Base-by-base conservation (phyloP, 2,888 invertebrate species). In the Amphipyra tragopoginis region DNA sequence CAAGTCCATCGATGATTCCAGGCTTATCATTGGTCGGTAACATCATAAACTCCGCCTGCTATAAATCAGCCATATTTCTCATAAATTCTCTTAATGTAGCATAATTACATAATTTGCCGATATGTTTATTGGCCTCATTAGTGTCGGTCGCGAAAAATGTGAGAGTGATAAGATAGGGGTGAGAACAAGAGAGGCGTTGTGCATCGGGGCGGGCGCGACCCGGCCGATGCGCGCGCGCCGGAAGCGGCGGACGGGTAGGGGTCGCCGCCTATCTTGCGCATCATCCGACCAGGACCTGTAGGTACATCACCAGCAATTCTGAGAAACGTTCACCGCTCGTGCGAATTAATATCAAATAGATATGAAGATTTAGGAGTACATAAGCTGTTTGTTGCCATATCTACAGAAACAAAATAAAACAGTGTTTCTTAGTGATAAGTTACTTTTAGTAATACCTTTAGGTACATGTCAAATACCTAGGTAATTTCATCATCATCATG, bases 91-190 rank as follows among this genome's bases (percentile, higher is more conserved):
- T 72, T 83, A 54, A 79, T 81, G 77, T 81, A 81, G 73, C 74
- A 79, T 88, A 87, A 89, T 91, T 87, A 86, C 76, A 86, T 86
- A 86, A 88, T 85, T 84, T 80, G 79, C 79, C 80, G 85, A 90
- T 90, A 90, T 83, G 83, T 83, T 84, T 82, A 90, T 88, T 89
- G 87, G 79, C 83, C 88, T 93, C 91, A 91, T 93, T 91, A 92
- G 84, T 72, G 72, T 78, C 84, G 80, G 88, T 91, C 88, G 93
- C 93, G 90, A 94, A 94, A 79, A 92, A 91, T 92, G 88, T 86
- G 86, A 89, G 89, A 90, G 86, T 87, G 93, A 93, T 93, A 93
- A 93, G 92, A 93, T 91, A 91, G 86, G 87, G 87, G 83, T 85
- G 71, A 75, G 81, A 85, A 93, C 92, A 93, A 93, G 87, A 86